A percentile compares a stretch with the other conserved stretches of the same genome.
These are phyloP conservation scores for Argyresthia goedartella DNA, from an alignment of 2,888 invertebrate species.

Conservation along the genomic window DNA sequence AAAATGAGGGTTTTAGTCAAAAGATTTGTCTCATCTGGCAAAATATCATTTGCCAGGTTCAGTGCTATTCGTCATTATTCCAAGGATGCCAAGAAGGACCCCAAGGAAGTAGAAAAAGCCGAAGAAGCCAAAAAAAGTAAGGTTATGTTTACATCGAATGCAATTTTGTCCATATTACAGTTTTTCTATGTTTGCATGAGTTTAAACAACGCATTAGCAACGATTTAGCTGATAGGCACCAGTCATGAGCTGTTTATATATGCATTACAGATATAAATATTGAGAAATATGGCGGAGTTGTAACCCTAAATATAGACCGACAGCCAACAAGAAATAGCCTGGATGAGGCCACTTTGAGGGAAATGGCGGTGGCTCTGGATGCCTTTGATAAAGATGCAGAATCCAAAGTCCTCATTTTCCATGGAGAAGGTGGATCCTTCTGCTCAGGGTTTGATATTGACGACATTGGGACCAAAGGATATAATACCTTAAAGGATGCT, in stretches of 20 bases:
- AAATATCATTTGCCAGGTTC: slow-evolving; percentile 22
- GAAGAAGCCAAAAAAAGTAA: slow-evolving; percentile 51
- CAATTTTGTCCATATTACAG: neutral
- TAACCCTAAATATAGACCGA: slow-evolving; percentile 89
- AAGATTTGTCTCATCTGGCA: slow-evolving; percentile 23
- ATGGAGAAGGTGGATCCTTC: slow-evolving; percentile 94
- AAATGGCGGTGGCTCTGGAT: slow-evolving; percentile 79
- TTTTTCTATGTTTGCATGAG: too few relatives aligned
- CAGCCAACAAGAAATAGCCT: slow-evolving; percentile 88
- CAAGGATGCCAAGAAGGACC: slow-evolving; percentile 28
- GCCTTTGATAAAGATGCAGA: slow-evolving; percentile 83
- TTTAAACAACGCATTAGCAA: too few relatives aligned
- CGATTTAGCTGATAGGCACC: too few relatives aligned
- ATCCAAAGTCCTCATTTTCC: slow-evolving; percentile 80
- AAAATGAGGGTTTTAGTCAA: slow-evolving; percentile 53
- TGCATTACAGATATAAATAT: slow-evolving; percentile 48
- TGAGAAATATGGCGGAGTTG: slow-evolving; percentile 76
- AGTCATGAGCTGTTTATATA: too few relatives aligned
- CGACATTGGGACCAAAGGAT: slow-evolving; percentile 73
- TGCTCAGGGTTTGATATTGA: slow-evolving; percentile 92
- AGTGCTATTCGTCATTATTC: slow-evolving; percentile 29
- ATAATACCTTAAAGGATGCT: slow-evolving; percentile 43
- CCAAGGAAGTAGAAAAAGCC: slow-evolving; percentile 32
- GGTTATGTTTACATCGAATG: slow-evolving; percentile 21
- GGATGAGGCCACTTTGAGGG: slow-evolving; percentile 75